Base-by-base conservation (phyloP, 2,888 invertebrate species). In the Tenodera sinensis region DNA sequence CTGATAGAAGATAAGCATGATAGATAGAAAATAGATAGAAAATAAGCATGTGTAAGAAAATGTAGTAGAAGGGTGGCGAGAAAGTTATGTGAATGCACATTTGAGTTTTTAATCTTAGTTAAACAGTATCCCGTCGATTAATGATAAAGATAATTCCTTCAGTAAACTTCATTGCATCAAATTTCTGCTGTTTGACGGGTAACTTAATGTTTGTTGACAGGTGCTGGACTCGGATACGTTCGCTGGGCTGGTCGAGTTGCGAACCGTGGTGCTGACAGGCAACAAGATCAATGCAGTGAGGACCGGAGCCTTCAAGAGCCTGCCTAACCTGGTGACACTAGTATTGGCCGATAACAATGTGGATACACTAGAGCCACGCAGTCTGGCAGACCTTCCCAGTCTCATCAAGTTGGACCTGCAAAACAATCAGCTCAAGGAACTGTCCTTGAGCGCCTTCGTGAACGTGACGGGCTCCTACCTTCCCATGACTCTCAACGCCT, bases 181-280 rank as follows among this genome's bases (percentile, higher is more conserved):
- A n/a, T n/a, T n/a, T 30, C 30, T 30, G 30, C 34, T 34, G 34
- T 30, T 34, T 34, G 8, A 34, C 34, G 34, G 34, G 1, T 12
- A 42, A 42, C 12, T 9, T 42, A 20, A 20, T 71, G 54, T 71
- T 71, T 97, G 97, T 93, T 98, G 98, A 93, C 96, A 96, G 92
- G 93, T 98, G 90, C 96, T 95, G 91, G 95, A 96, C 84, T 94
- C 95, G 28, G 88, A 89, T 0, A 92, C 92, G 2, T 93, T 93
- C 89, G 90, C 91, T 27, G 91, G 91, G 27, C 89, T 93, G 71
- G 90, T 90, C n/a, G 90, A 90, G 54, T 89, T 93, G 25, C 91
- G 92, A 83, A 92, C 91, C 20, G 90, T 93, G n/a, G 92, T 92
- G 20, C 86, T 93, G 25, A 91, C 91, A 12, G 92, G 90, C 25